These are phyloP conservation scores for Ischnus inquisitorius DNA, from an alignment of 2,888 invertebrate genomes.

Conservation along the genomic window DNA sequence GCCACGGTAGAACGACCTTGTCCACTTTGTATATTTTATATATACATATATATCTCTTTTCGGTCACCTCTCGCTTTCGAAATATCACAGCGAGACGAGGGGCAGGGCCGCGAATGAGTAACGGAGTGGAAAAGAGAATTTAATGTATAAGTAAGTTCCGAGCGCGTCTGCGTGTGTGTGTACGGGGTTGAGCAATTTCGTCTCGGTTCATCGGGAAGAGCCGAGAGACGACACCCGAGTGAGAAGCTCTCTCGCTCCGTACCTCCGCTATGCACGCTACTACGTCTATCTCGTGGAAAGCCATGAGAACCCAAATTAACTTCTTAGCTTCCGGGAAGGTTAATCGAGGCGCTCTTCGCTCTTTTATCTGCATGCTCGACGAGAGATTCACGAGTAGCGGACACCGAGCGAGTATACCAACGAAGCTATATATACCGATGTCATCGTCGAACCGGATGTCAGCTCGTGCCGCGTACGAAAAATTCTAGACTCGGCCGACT, in stretches of 20 bases:
- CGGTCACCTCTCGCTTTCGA: constrained; percentile 55
- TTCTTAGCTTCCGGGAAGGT: constrained; percentile 62
- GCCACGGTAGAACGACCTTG: constrained; percentile 48
- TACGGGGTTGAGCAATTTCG: constrained; percentile 47
- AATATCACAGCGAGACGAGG: constrained; percentile 29
- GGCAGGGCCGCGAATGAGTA: constrained; percentile 1
- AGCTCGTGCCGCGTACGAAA: constrained; percentile 20
- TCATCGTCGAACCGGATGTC: constrained; percentile 58
- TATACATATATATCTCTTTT: constrained; percentile 18
- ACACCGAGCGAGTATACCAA: constrained; percentile 39
- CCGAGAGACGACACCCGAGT: neutral
- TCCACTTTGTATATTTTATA: constrained; percentile 23
- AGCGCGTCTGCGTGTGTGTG: constrained; percentile 19
- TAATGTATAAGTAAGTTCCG: constrained; percentile 8
- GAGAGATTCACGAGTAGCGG: constrained; percentile 51
- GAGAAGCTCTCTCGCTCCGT: neutral
- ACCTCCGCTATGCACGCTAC: neutral
- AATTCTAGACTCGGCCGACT: no score
- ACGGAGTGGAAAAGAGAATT: constrained; percentile 20
- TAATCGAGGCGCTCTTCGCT: constrained; percentile 47
- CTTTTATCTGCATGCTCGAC: constrained; percentile 47
- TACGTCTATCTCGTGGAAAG: constrained; percentile 36
- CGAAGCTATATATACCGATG: constrained; percentile 33
- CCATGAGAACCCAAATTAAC: constrained; percentile 58
- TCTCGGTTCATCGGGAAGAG: constrained; percentile 35